Evolutionary conservation across 2,113 vertebrate species (phyloP).

Genomic region (Scopus umbretta): DNA sequence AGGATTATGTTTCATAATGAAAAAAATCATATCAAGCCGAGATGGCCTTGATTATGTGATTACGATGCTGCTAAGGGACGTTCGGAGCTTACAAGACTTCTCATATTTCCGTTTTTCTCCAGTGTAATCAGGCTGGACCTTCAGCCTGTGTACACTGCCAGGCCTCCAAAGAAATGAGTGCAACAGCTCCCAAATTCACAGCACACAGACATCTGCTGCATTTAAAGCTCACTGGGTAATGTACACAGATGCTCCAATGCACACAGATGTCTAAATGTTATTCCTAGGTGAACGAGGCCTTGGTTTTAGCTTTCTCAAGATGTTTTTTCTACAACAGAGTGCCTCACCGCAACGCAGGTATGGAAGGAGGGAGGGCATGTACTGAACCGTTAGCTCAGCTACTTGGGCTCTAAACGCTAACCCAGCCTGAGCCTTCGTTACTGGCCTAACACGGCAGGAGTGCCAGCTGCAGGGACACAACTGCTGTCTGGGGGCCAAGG

Average conservation of each 20-base stretch:
- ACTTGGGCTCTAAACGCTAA: not conserved
- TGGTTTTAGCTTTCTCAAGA: not conserved
- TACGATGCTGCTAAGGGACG: not conserved
- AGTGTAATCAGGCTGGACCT: not conserved
- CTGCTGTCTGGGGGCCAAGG: not conserved
- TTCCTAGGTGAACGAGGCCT: not conserved
- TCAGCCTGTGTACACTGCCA: not conserved
- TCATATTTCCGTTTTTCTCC: not conserved
- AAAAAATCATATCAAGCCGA: not conserved
- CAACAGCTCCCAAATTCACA: not conserved
- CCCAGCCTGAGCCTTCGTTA: not conserved
- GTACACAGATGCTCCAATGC: not conserved
- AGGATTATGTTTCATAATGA: not conserved
- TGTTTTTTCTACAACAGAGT: not conserved
- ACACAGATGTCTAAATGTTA: not conserved
- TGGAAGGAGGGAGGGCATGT: not conserved
- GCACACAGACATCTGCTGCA: not conserved
- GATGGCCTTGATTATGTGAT: not conserved
- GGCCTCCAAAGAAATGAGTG: not conserved
- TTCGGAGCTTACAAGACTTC: not conserved
- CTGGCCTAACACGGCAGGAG: not conserved
- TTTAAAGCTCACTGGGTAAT: not conserved
- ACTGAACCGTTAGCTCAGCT: not conserved
- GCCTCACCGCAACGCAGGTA: too few species aligned
- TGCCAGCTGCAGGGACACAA: not conserved